Conservation (phyloP, 2,888 invertebrate genomes). For the Trissoscelio sp. region DNA sequence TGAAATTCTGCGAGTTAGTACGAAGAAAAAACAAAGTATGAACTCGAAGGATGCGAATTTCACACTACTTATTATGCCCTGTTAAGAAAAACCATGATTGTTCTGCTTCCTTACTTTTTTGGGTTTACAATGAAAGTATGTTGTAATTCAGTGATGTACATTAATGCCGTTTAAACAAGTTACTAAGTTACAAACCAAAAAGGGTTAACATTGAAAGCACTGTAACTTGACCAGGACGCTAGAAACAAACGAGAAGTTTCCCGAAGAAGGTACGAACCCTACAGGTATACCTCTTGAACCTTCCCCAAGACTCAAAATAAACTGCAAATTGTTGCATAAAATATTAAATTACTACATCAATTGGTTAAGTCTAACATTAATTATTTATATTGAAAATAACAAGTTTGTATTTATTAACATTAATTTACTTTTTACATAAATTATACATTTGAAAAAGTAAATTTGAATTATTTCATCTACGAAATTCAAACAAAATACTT, state of each 20-base stretch:
- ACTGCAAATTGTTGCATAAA: too few species aligned
- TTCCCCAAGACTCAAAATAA: conserved; percentile 25
- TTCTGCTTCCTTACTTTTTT: conserved; percentile 65
- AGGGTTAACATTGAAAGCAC: conserved; percentile 67
- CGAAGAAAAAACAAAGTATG: conserved; percentile 1
- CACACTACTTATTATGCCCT: conserved; percentile 46
- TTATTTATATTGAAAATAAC: too few species aligned
- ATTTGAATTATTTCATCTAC: too few species aligned
- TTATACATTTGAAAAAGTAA: too few species aligned
- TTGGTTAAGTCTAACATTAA: too few species aligned
- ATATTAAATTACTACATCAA: too few species aligned
- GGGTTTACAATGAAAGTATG: conserved; percentile 33
- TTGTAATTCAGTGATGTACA: conserved; percentile 46
- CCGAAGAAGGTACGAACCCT: conserved; percentile 54
- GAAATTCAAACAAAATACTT: too few species aligned
- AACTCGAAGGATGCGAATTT: conserved; percentile 21
- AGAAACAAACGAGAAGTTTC: conserved; percentile 36
- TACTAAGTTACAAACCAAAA: conserved; percentile 61
- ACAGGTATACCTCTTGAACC: conserved; percentile 47
- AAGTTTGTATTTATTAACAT: too few species aligned
- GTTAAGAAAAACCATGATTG: conserved; percentile 63
- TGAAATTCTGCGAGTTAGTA: neutral
- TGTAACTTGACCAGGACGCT: conserved; percentile 47
- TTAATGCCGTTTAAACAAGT: conserved; percentile 50
- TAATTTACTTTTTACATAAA: too few species aligned